A percentile compares a stretch with the other conserved stretches of the same genome.
phyloP scores from a whole-genome alignment of 2,113 vertebrate genomes.

The Scomber japonicus region DNA sequence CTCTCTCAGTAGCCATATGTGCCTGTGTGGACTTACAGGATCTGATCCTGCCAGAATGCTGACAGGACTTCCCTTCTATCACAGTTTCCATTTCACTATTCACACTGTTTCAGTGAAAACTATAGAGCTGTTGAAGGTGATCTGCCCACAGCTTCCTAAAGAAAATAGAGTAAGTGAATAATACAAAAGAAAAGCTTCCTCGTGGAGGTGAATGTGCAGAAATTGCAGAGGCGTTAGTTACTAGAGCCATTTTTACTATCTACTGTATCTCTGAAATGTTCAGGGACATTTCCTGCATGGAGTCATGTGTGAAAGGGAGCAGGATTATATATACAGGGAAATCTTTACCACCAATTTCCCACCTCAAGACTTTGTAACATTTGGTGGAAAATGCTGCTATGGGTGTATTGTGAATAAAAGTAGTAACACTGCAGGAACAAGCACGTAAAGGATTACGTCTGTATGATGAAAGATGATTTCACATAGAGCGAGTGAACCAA shows the following conservation, averaged over 20 bases:
- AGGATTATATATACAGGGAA: too few species aligned
- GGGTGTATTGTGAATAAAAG: too few species aligned
- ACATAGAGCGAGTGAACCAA: too few species aligned
- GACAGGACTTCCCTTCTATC: constrained; percentile 44
- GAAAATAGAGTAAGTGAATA: constrained; percentile 27
- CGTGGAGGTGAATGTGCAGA: constrained; percentile 5
- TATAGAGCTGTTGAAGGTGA: constrained; percentile 41
- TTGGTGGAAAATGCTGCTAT: too few species aligned
- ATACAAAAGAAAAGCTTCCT: constrained; percentile 28
- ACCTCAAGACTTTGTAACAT: too few species aligned
- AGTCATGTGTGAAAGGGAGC: too few species aligned
- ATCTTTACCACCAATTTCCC: too few species aligned
- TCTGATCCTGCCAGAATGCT: constrained; percentile 21
- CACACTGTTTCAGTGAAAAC: constrained; percentile 36
- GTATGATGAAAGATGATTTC: too few species aligned
- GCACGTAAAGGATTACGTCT: too few species aligned
- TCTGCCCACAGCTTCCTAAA: constrained; percentile 34
- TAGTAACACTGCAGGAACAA: too few species aligned
- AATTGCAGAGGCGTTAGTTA: not conserved
- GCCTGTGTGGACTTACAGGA: constrained; percentile 32
- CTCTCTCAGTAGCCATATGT: constrained; percentile 44
- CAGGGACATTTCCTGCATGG: too few species aligned
- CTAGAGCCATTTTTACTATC: not conserved
- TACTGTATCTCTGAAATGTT: too few species aligned
- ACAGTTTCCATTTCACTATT: constrained; percentile 12